Evolutionary conservation across 1,140 invertebrate genomes (phyloP), one percentile per base, ranked within the genome.

Genomic region (Whitmania pigra): DNA sequence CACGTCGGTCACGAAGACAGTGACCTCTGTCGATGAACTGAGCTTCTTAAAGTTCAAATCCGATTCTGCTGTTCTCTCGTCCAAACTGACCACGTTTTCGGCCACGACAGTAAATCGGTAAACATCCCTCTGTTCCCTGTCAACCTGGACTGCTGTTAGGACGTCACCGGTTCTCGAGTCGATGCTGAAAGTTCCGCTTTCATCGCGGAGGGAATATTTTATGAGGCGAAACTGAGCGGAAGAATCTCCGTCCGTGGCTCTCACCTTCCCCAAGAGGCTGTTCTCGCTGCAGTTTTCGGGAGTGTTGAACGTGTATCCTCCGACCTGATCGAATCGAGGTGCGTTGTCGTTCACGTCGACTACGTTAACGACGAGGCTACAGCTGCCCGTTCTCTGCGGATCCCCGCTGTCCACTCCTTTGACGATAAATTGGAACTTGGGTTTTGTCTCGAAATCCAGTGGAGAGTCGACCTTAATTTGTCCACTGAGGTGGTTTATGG

Each of bases 321-420:
- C 29, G 22, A 25, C 11, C 22, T 90, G 90, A 80, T 91, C 88
- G 82, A 97, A 97, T 11, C 90, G 85, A 0, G 94, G 94, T 73
- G 88, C 88, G 80, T 97, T 95, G 81, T 97, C 94, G 81, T 97
- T 97, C 79, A 92, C 90, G 80, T 97, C 94, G 31, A 91, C 82
- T 40, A 97, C 87, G 70, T 86, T 84, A 7, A 97, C 87, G 13
- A 85, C 83, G 27, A 97, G 84, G 86, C 85, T 6, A 87, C 86
- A 18, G 72, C 72, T 13, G 76, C 43, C 2, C 73, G 76, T 67
- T 72, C 73, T 0, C 72, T 73, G 25, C 6, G 78, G 79, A 13
- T 27, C 73, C 43, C 77, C 80, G 40, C 75, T 75, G 75, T 81
- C 81, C 31, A 74, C 74, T 0, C 92, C 94, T 11, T 87, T 90